phyloP scores from a whole-genome alignment of 2,888 invertebrate genomes.

The Dugesia japonica region DNA sequence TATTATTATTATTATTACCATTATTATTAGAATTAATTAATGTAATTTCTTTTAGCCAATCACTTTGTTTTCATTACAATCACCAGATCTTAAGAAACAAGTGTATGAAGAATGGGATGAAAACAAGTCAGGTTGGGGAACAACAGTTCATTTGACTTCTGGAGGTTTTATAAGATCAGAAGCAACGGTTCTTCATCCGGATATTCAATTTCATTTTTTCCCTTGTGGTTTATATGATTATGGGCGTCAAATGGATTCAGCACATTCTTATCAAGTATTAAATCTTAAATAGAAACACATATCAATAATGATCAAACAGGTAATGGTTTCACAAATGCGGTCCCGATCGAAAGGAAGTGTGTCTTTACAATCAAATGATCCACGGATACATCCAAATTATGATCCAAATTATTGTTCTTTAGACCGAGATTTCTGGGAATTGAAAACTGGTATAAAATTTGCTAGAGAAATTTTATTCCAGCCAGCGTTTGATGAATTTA shows the following conservation, averaged over 20 bases:
- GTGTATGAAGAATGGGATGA: slow-evolving; percentile 50
- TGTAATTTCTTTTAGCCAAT: background rate
- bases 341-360: slow-evolving; percentile 70
- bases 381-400: slow-evolving; percentile 64
- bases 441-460: slow-evolving; percentile 40
- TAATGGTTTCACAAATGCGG: slow-evolving; percentile 54
- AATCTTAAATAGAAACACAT: background rate
- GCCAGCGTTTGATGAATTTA: slow-evolving; percentile 40
- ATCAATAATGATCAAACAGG: slow-evolving; percentile 37
- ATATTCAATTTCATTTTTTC: slow-evolving; percentile 51
- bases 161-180: slow-evolving; percentile 49
- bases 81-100: slow-evolving; percentile 50
- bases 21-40: no score
- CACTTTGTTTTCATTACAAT: slow-evolving; percentile 47
- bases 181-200: slow-evolving; percentile 46
- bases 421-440: slow-evolving; percentile 52
- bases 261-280: slow-evolving; percentile 49
- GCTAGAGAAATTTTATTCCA: slow-evolving; percentile 44
- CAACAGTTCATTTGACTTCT: slow-evolving; percentile 49
- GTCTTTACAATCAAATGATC: slow-evolving; percentile 61
- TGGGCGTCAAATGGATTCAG: slow-evolving; percentile 46
- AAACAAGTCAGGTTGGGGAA: slow-evolving; percentile 45
- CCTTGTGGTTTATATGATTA: slow-evolving; percentile 51
- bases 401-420: slow-evolving; percentile 72
- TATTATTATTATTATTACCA: no score